Evolutionary conservation across 2,888 invertebrate genomes (phyloP).

Genomic region (Fissipunctia ypsillon): DNA sequence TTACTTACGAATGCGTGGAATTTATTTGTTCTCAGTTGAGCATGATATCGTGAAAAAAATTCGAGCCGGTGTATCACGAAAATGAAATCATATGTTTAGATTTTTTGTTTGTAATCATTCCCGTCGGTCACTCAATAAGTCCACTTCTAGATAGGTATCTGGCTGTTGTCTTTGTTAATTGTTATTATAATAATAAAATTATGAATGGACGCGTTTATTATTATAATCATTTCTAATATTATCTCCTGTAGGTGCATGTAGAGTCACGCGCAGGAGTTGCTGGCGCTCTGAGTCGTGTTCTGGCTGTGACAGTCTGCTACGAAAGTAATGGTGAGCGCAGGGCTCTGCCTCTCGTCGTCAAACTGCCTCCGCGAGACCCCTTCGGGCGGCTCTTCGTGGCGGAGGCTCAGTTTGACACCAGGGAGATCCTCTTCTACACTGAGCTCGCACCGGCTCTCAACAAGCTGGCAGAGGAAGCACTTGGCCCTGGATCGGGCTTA

Average conservation of each 20-base stretch:
- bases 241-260: conserved; percentile 77
- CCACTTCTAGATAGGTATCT: conserved; percentile 5
- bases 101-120: conserved; percentile 15
- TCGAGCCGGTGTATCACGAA: conserved; percentile 15
- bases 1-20: background rate
- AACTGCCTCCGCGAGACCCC: conserved; percentile 94
- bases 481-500: conserved; percentile 83
- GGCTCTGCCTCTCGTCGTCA: conserved; percentile 92
- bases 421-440: conserved; percentile 95
- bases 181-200: too few relatives aligned
- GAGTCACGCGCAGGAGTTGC: conserved; percentile 92
- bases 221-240: background rate
- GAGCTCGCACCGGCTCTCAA: conserved; percentile 94
- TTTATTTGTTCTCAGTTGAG: conserved; percentile 19
- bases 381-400: conserved; percentile 95
- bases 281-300: conserved; percentile 94
- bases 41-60: conserved; percentile 14
- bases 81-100: background rate
- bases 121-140: background rate
- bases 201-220: background rate
- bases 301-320: conserved; percentile 94
- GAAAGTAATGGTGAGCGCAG: conserved; percentile 81
- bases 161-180: background rate
- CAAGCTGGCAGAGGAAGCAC: conserved; percentile 91
- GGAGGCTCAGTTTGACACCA: conserved; percentile 95